Base-by-base conservation (phyloP, 2,888 invertebrate genomes). In the Cryptocephalus primarius region DNA sequence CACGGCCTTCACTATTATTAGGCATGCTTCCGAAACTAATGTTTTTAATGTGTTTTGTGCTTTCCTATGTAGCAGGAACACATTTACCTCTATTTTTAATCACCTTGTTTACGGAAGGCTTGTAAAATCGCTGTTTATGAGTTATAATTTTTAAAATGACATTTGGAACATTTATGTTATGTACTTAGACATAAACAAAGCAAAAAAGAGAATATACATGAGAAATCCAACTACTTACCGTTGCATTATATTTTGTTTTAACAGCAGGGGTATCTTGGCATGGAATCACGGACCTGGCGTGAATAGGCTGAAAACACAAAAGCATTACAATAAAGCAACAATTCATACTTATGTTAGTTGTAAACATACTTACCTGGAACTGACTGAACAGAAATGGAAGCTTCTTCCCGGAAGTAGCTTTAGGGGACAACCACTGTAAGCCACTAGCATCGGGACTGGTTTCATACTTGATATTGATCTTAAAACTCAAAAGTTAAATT, bases 251-350 rank as follows among this genome's bases (percentile, higher is more conserved):
- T 0, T 88, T 83, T 55, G 83, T 80, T 72, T 96, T 96, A 0
- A 93, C 87, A 0, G 83, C 79, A 0, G 95, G 94, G 0, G 91
- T 84, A 73, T 95, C 92, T 73, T 95, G 94, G 62, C 93, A 94
- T 0, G 95, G 95, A 2, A 93, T 59, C 55, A 94, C 79, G 2
- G 93, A 88, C 40, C 94, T 79, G 0, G 90, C 89, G 72, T 92
- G 89, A 55, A 92, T 91, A 2, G 89, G 85, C 83, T 88, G 64
- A 32, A 65, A 69, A 41, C 43, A 36, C 46, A 22, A 22, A 22
- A 6, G 2, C 3, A 22, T 22, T 22, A 8, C 33, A 41, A 42
- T 31, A 38, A 40, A 10, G 32, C 43, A 39, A 22, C 22, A 22
- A 22, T 22, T 22, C 22, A 22, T 22, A 22, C 22, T 22, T 22